Conservation (phyloP, 2,888 invertebrate species). For the Deroplatys truncata region DNA sequence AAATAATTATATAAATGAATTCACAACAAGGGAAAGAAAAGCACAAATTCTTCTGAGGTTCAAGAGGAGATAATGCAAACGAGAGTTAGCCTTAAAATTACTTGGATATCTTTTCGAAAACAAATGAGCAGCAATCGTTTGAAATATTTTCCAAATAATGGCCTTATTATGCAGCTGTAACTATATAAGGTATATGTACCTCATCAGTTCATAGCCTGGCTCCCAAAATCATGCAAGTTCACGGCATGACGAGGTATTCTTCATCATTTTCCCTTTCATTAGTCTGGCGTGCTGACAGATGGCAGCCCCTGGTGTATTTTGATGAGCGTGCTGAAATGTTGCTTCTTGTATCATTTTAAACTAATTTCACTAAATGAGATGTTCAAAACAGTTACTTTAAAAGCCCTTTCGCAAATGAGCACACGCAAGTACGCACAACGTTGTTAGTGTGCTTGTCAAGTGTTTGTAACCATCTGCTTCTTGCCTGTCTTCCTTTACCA, state of each 20-base stretch:
- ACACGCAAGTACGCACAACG: not conserved
- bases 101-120: not conserved
- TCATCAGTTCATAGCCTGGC: not conserved
- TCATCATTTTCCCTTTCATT: not conserved
- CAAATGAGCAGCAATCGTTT: not conserved
- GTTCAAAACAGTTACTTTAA: not conserved
- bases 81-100: not conserved
- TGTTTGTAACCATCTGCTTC: not conserved
- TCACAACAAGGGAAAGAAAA: no score
- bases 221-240: not conserved
- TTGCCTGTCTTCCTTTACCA: no score
- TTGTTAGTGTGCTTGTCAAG: not conserved
- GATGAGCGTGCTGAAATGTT: no score
- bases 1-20: no score
- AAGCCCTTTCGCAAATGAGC: not conserved
- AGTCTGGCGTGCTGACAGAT: not conserved
- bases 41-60: no score
- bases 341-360: not conserved
- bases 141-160: not conserved
- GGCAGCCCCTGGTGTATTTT: no score
- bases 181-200: not conserved
- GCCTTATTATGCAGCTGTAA: not conserved
- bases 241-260: not conserved
- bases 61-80: not conserved
- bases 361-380: not conserved